phyloP scores from a whole-genome alignment of 1,140 invertebrate species.

The Papilio machaon region DNA sequence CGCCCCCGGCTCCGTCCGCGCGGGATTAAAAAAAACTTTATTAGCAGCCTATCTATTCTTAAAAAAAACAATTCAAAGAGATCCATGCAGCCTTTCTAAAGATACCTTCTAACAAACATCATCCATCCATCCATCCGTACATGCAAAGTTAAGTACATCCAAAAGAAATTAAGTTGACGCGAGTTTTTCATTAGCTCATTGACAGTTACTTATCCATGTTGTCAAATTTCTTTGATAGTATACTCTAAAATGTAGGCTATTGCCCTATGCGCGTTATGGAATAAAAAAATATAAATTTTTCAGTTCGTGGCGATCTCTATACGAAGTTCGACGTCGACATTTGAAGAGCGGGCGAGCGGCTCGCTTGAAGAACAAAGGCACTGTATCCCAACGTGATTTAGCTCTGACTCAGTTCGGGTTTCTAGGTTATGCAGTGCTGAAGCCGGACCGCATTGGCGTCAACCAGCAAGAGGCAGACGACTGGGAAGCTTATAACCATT shows the following conservation, averaged over 20 bases:
- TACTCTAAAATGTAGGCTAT: neutral
- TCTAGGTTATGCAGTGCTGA: constrained; percentile 87
- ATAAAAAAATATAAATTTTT: constrained; percentile 37
- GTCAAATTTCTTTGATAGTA: neutral
- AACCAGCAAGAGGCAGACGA: constrained; percentile 44
- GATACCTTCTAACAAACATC: no score
- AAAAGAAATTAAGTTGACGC: no score
- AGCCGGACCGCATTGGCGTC: constrained; percentile 85
- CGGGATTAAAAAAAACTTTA: neutral
- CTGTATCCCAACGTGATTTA: constrained; percentile 89
- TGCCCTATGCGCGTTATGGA: neutral
- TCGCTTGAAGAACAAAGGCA: constrained; percentile 66
- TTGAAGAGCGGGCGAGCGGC: constrained; percentile 81
- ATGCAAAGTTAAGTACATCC: no score
- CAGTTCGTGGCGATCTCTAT: constrained; percentile 85
- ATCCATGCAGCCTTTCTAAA: no score
- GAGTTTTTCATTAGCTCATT: no score
- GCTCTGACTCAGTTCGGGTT: constrained; percentile 92
- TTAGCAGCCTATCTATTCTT: no score
- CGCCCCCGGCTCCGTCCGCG: no score
- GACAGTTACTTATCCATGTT: neutral
- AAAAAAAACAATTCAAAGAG: no score
- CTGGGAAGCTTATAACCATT: constrained; percentile 87
- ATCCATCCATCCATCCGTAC: no score
- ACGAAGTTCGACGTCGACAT: constrained; percentile 85